Conservation (phyloP, 1,140 invertebrate species). For the Sminthurides bifidus region DNA sequence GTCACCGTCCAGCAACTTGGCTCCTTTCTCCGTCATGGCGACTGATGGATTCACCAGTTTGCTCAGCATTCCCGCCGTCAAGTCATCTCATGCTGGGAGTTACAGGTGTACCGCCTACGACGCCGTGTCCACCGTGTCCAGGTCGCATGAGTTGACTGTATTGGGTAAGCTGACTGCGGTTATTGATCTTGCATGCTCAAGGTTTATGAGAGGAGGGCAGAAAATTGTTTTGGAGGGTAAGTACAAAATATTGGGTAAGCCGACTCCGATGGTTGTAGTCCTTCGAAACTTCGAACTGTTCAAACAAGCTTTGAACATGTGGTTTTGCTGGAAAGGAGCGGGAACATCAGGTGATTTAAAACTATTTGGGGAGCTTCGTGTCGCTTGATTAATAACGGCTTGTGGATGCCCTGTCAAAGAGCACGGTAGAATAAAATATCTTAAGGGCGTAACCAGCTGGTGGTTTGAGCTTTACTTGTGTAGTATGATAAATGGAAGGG, state of each 20-base stretch:
- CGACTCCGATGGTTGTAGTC: too few species aligned
- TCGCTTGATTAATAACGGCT: too few species aligned
- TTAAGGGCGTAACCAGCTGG: not conserved
- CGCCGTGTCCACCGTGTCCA: constrained; percentile 53
- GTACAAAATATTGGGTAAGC: not conserved
- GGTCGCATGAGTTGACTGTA: constrained; percentile 46
- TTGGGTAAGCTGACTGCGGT: too few species aligned
- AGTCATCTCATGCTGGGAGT: constrained; percentile 31
- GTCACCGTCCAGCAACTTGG: constrained; percentile 58
- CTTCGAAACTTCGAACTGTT: too few species aligned
- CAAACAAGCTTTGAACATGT: too few species aligned
- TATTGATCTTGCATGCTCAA: too few species aligned
- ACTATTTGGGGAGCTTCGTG: too few species aligned
- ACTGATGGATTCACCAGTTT: constrained; percentile 28
- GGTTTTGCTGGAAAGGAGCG: too few species aligned
- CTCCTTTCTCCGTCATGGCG: constrained; percentile 39
- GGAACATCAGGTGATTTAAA: too few species aligned
- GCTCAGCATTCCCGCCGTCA: constrained; percentile 24
- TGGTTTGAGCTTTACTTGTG: not conserved
- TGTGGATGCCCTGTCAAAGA: too few species aligned
- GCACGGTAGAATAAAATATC: too few species aligned
- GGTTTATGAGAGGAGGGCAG: not conserved
- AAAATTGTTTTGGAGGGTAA: not conserved
- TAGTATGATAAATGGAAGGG: too few species aligned
- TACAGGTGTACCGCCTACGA: constrained; percentile 39